These are phyloP conservation scores for Malurus melanocephalus DNA, from an alignment of 2,113 vertebrate species.

Conservation along the genomic window DNA sequence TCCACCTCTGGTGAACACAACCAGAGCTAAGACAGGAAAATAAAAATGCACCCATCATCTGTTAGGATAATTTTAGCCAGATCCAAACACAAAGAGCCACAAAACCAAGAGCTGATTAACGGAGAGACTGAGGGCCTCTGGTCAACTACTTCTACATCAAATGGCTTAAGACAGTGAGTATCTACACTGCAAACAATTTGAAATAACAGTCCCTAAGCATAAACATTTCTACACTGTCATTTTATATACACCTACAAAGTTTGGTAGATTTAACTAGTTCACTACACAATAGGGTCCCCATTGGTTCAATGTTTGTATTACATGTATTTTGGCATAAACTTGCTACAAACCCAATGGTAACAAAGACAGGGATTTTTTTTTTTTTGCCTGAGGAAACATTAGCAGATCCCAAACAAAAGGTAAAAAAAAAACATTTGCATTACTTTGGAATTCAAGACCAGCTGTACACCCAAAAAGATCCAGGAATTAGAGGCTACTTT, in stretches of 20 bases:
- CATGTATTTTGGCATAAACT: background rate
- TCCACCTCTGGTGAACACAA: background rate
- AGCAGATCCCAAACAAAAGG: background rate
- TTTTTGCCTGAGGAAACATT: background rate
- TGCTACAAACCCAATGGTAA: background rate
- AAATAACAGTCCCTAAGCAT: background rate
- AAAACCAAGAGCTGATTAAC: background rate
- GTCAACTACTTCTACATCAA: background rate
- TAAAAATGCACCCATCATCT: background rate
- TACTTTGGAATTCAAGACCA: background rate
- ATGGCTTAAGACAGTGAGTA: background rate
- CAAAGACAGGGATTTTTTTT: background rate
- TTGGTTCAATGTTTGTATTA: background rate
- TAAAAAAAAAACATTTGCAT: background rate
- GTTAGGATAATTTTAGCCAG: background rate
- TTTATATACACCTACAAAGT: background rate
- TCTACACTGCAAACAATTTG: background rate
- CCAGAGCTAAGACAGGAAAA: background rate
- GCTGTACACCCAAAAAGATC: background rate
- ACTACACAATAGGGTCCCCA: background rate
- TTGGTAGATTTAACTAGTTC: background rate
- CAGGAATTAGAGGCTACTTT: background rate
- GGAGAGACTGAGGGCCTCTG: background rate
- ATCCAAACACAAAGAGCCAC: background rate
- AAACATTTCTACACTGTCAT: background rate